Base-by-base conservation (phyloP, 92 coral and sea anemone genomes). In the Epizoanthus illoricatus region DNA sequence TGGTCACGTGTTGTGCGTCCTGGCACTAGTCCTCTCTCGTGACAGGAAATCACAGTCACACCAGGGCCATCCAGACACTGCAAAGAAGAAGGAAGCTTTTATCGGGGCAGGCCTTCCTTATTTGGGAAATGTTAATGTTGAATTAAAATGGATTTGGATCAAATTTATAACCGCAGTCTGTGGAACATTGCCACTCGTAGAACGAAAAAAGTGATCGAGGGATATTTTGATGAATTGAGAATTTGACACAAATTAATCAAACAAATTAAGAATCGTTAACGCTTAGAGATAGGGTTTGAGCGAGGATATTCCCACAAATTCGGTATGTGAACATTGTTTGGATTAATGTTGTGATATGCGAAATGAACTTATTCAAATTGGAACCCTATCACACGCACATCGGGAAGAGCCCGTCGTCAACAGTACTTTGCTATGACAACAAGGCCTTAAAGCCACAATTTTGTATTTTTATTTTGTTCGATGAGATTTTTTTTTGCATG, bases 71-170 rank as follows among this genome's bases (percentile, higher is more conserved):
- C 17, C 54, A 9, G 72, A 78, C 54, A 5, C 71, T 3, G 5
- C 40, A 11, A 63, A 78, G 82, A 43, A 21, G n/a, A 63, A 19
- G 28, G 71, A 63, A 13, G 59, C n/a, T 10, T 19, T 78, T 20
- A 19, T 42, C 2, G 61, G 16, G 4, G 42, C 36, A 19, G 82
- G 60, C 18, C 36, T 78, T 40, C 82, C 82, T 40, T 78, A 78
- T 47, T 69, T 78, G 5, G 82, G 60, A n/a, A 78, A 40, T 78
- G 71, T 63, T 63, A 78, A 40, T 63, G 62, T 63, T 78, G 82
- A 78, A 63, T 41, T 78, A 9, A 78, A 63, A 42, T 78, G 82
- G 72, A 78, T 78, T 24, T 78, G 82, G 82, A 63, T 78, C 42
- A 64, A 64, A 16, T 63, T 78, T 43, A 78, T 78, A 21, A 63